Percentiles rank a stretch among this genome's conserved stretches.
These are phyloP conservation scores for Phrynosoma blainvillii DNA, from an alignment of 2,113 vertebrate genomes.

Conservation along the genomic window DNA sequence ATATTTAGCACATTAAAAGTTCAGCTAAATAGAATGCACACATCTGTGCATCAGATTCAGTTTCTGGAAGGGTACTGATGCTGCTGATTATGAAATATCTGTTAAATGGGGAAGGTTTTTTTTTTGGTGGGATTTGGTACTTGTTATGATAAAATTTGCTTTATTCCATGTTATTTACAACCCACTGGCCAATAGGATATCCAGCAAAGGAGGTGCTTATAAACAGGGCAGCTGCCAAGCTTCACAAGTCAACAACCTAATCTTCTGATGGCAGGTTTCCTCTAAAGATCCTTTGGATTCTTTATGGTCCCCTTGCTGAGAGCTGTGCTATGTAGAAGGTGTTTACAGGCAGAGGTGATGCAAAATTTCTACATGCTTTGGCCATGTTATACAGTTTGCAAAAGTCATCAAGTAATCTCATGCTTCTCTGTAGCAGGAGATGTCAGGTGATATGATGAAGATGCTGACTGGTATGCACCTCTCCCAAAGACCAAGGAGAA, in stretches of 20 bases:
- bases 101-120: neutral
- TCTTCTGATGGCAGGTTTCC: constrained; percentile 31
- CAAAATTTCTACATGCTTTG: constrained; percentile 47
- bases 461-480: constrained; percentile 37
- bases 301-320: constrained; percentile 45
- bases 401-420: constrained; percentile 48
- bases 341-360: constrained; percentile 64
- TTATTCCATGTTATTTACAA: constrained; percentile 25
- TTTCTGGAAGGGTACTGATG: neutral
- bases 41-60: neutral
- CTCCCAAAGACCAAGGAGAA: constrained; percentile 58
- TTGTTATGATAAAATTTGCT: neutral
- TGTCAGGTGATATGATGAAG: constrained; percentile 59
- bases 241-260: constrained; percentile 35
- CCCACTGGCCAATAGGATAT: constrained; percentile 1
- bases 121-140: neutral
- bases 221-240: constrained; percentile 37
- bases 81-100: neutral
- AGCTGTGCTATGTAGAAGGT: constrained; percentile 27
- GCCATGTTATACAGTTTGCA: constrained; percentile 29
- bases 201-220: constrained; percentile 27
- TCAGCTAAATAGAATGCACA: neutral
- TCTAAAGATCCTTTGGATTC: constrained; percentile 33
- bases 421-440: constrained; percentile 51
- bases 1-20: neutral